phyloP scores from a whole-genome alignment of 2,797 vertebrate species.

The Gephyroberyx darwinii region DNA sequence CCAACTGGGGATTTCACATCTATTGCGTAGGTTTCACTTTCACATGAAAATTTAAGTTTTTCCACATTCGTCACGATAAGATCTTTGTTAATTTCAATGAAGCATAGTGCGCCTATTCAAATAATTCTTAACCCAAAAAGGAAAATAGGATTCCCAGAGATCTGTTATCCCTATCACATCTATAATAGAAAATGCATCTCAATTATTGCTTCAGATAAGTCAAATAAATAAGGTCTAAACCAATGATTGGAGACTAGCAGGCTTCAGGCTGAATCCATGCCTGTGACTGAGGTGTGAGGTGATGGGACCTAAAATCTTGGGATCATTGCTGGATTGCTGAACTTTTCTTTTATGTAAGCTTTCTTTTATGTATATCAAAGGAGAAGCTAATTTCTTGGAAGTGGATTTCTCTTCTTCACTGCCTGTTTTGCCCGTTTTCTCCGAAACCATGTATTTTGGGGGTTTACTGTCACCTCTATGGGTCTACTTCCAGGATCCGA shows the following conservation, averaged over 20 bases:
- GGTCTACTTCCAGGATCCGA: too few species aligned
- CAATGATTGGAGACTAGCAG: too few species aligned
- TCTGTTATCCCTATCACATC: neutral
- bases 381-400: neutral
- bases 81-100: slow-evolving; percentile 51
- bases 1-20: slow-evolving; percentile 81
- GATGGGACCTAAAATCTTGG: too few species aligned
- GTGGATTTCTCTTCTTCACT: neutral
- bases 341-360: too few species aligned
- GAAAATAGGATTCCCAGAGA: neutral
- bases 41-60: slow-evolving; percentile 75
- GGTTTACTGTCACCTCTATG: neutral
- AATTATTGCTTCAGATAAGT: neutral
- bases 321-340: too few species aligned
- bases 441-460: neutral
- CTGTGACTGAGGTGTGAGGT: too few species aligned
- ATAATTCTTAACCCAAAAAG: too few species aligned
- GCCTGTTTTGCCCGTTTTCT: neutral
- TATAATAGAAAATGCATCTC: neutral
- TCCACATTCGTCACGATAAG: slow-evolving; percentile 61
- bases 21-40: slow-evolving; percentile 82
- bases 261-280: too few species aligned
- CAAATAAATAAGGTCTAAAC: neutral
- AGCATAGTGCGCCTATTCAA: slow-evolving; percentile 18
- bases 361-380: neutral